A percentile compares a stretch with the other conserved stretches of the same genome.
These are phyloP conservation scores for Scomber scombrus DNA, from an alignment of 2,113 vertebrate genomes.

Conservation along the genomic window DNA sequence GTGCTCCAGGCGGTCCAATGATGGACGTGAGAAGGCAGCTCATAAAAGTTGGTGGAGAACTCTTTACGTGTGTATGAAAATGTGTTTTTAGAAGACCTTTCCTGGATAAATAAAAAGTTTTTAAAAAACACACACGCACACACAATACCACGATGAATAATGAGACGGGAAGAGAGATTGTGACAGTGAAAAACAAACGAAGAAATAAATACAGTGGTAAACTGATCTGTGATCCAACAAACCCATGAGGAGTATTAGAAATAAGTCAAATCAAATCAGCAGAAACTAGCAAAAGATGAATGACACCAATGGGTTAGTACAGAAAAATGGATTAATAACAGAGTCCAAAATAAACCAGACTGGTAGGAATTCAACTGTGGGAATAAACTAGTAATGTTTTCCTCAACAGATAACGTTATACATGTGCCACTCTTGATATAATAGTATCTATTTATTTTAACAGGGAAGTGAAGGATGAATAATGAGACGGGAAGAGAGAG, in stretches of 20 bases:
- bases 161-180: constrained; percentile 3
- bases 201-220: background rate
- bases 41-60: background rate
- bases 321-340: background rate
- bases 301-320: background rate
- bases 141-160: constrained; percentile 2
- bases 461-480: background rate
- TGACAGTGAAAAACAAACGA: background rate
- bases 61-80: background rate
- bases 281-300: constrained; percentile 1
- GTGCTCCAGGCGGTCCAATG: constrained; percentile 35
- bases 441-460: background rate
- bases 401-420: background rate
- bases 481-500: too few species aligned
- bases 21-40: background rate
- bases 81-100: background rate
- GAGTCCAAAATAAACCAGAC: background rate
- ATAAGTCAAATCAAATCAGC: constrained; percentile 4
- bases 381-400: too few species aligned
- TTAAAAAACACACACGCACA: background rate
- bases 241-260: background rate
- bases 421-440: background rate
- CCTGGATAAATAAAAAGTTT: background rate
- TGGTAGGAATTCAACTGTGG: background rate
- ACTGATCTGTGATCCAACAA: background rate